Conservation (phyloP, 1,140 invertebrate genomes). For the Hydropsyche tenuis region DNA sequence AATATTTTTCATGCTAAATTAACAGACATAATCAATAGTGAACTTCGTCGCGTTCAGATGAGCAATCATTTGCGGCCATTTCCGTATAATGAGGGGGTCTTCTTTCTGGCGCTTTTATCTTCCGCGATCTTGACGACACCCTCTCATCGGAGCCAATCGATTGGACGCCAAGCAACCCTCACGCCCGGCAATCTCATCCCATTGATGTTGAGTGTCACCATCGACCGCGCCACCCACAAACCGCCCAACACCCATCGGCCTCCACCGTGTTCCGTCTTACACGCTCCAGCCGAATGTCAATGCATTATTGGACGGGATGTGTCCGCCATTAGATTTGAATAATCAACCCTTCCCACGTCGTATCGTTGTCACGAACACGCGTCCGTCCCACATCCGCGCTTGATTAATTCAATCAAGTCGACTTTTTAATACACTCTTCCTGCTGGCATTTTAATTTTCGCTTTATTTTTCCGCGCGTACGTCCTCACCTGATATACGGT, state of each 20-base stretch:
- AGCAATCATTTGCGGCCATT: neutral
- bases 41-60: too few species aligned
- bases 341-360: neutral
- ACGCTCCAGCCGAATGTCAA: constrained; percentile 40
- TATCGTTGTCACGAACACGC: neutral
- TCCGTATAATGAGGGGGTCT: constrained; percentile 25
- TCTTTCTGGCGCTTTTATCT: constrained; percentile 42
- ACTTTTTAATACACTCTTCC: neutral
- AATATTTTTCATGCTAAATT: too few species aligned
- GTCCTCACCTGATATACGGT: constrained; percentile 2
- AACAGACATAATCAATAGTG: too few species aligned
- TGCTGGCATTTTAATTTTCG: too few species aligned
- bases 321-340: constrained; percentile 8
- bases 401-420: neutral
- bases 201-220: constrained; percentile 47
- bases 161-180: constrained; percentile 26
- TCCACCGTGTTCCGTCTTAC: constrained; percentile 12
- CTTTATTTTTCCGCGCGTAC: neutral
- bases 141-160: constrained; percentile 36
- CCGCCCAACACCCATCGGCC: constrained; percentile 17
- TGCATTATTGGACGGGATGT: constrained; percentile 31
- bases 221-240: too few species aligned
- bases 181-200: neutral
- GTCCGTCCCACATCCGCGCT: neutral
- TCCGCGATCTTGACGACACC: constrained; percentile 34